phyloP scores from a whole-genome alignment of 2,888 invertebrate genomes.

The Axea sp. region DNA sequence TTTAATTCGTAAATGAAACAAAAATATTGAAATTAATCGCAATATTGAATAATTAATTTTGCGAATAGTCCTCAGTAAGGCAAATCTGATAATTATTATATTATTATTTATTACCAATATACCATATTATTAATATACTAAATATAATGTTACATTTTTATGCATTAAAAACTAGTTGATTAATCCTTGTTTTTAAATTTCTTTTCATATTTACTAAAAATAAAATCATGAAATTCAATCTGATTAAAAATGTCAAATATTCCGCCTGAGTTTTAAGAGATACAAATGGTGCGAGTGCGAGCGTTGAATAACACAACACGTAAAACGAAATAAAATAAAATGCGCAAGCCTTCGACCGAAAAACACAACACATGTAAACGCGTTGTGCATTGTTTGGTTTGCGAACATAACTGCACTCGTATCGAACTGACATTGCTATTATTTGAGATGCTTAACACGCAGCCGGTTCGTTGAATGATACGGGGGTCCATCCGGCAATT shows the following conservation, averaged over 20 bases:
- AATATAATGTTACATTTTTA: too few relatives aligned
- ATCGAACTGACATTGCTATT: constrained; percentile 54
- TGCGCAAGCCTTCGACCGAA: constrained; percentile 5
- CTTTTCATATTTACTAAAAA: too few relatives aligned
- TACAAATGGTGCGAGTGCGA: constrained; percentile 22
- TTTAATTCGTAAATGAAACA: too few relatives aligned
- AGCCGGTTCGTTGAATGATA: constrained; percentile 32
- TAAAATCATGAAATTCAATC: too few relatives aligned
- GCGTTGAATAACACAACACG: constrained; percentile 30
- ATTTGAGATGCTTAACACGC: constrained; percentile 51
- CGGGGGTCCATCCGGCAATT: constrained; percentile 58
- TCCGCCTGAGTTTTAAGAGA: background rate
- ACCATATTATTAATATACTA: too few relatives aligned
- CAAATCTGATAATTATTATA: too few relatives aligned
- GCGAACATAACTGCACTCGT: constrained; percentile 36
- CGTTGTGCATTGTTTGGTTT: constrained; percentile 37
- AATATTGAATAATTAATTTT: too few relatives aligned
- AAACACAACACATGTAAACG: constrained; percentile 22
- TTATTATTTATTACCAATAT: too few relatives aligned
- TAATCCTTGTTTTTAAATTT: too few relatives aligned
- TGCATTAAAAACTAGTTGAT: constrained; percentile 49
- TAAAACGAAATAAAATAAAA: constrained; percentile 16
- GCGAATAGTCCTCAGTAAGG: too few relatives aligned
- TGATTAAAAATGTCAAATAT: background rate
- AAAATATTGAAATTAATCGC: too few relatives aligned